phyloP scores from a whole-genome alignment of 2,797 vertebrate genomes.

The Acipenser ruthenus region DNA sequence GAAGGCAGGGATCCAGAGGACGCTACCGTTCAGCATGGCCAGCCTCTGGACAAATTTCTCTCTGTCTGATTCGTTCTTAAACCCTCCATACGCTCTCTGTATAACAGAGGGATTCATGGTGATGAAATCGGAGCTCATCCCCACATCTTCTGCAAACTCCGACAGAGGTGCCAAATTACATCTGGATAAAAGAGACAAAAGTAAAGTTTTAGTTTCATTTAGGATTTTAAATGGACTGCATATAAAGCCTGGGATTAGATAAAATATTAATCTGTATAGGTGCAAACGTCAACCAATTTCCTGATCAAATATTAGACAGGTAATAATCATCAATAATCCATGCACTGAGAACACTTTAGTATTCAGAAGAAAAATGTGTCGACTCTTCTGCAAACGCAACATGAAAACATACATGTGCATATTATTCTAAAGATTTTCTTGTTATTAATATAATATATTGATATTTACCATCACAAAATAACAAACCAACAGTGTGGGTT shows the following conservation, averaged over 20 bases:
- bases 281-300: neutral
- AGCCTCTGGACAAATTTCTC: slow-evolving; percentile 73
- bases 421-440: too few species aligned
- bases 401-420: too few species aligned
- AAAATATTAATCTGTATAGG: neutral
- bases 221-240: neutral
- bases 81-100: slow-evolving; percentile 74
- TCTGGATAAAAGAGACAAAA: slow-evolving; percentile 44
- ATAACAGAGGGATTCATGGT: slow-evolving; percentile 86
- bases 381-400: too few species aligned
- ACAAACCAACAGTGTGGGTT: too few species aligned
- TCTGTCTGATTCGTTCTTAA: slow-evolving; percentile 67
- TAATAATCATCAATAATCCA: too few species aligned
- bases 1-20: slow-evolving; percentile 84
- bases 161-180: slow-evolving; percentile 78
- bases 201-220: neutral
- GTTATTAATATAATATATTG: too few species aligned
- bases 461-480: too few species aligned
- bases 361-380: too few species aligned
- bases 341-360: too few species aligned
- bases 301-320: neutral
- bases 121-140: slow-evolving; percentile 80
- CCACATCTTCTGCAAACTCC: slow-evolving; percentile 73
- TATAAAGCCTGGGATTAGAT: neutral
- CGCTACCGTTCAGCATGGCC: slow-evolving; percentile 73